phyloP scores from a whole-genome alignment of 1,140 invertebrate species.

The Solen grandis region DNA sequence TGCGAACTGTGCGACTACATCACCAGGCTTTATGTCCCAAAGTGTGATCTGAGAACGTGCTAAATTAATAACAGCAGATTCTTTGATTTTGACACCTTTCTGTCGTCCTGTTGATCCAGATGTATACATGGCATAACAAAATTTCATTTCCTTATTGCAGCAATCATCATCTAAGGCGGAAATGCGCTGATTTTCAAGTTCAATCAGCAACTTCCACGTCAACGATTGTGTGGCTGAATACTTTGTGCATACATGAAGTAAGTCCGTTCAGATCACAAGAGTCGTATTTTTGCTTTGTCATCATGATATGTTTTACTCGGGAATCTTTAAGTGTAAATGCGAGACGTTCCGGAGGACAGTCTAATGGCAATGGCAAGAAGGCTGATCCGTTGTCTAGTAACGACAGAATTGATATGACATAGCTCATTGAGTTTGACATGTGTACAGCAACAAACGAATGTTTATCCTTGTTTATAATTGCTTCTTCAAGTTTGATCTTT shows the following conservation, averaged over 20 bases:
- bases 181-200: too few species aligned
- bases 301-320: slow-evolving; percentile 52
- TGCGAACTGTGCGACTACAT: slow-evolving; percentile 66
- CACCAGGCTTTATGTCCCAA: slow-evolving; percentile 57
- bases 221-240: slow-evolving; percentile 15
- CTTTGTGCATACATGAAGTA: slow-evolving; percentile 1
- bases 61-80: slow-evolving; percentile 60
- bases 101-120: slow-evolving; percentile 69
- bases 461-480: not conserved
- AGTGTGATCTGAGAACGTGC: slow-evolving; percentile 60
- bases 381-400: slow-evolving; percentile 41
- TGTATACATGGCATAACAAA: slow-evolving; percentile 70
- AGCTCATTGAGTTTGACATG: slow-evolving; percentile 63
- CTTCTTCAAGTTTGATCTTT: not conserved
- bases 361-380: slow-evolving; percentile 65
- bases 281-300: slow-evolving; percentile 35
- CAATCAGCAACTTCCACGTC: slow-evolving; percentile 31
- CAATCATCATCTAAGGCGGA: too few species aligned
- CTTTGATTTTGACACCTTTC: slow-evolving; percentile 65
- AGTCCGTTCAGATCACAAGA: slow-evolving; percentile 41
- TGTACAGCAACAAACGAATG: slow-evolving; percentile 57
- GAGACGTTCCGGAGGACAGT: slow-evolving; percentile 60
- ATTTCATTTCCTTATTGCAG: too few species aligned
- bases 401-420: slow-evolving; percentile 61
- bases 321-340: slow-evolving; percentile 62